A percentile compares a stretch with the other conserved stretches of the same genome.
Conservation (phyloP, 2,797 vertebrate species). For the Lindbergichthys nudifrons region DNA sequence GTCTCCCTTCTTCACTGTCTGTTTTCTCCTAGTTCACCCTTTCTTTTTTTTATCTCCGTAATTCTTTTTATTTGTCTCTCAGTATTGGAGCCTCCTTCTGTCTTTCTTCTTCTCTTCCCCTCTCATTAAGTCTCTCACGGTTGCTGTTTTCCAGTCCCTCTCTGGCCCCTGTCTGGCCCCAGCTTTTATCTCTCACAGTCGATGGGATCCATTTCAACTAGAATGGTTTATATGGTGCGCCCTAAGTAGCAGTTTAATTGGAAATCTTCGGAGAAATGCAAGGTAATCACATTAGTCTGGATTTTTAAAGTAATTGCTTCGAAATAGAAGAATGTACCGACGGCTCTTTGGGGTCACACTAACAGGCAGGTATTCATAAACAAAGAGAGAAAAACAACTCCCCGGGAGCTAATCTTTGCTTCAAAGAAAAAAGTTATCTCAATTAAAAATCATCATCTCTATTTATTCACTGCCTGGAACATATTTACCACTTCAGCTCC, state of each 20-base stretch:
- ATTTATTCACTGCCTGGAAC: constrained; percentile 11
- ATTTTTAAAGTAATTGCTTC: constrained; percentile 72
- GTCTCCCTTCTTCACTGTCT: constrained; percentile 55
- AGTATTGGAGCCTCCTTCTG: constrained; percentile 30
- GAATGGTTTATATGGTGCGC: constrained; percentile 58
- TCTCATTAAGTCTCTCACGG: constrained; percentile 64
- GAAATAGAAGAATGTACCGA: constrained; percentile 41
- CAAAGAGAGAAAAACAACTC: constrained; percentile 57
- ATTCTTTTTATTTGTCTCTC: constrained; percentile 48
- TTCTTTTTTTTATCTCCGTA: constrained; percentile 55
- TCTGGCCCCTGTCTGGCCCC: constrained; percentile 60
- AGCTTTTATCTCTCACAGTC: constrained; percentile 67
- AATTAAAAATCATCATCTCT: constrained; percentile 54
- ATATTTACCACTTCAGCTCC: constrained; percentile 25
- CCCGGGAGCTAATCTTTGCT: constrained; percentile 12
- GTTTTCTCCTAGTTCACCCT: constrained; percentile 64
- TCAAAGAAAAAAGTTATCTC: constrained; percentile 23
- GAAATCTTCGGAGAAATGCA: constrained; percentile 68
- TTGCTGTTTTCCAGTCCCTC: constrained; percentile 58
- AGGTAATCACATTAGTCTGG: constrained; percentile 69
- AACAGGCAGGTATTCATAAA: constrained; percentile 60
- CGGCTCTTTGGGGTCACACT: constrained; percentile 47
- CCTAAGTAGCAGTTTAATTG: constrained; percentile 74
- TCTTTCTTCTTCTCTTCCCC: constrained; percentile 38
- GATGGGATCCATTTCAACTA: constrained; percentile 67